phyloP scores from a whole-genome alignment of 2,888 invertebrate genomes.

The Thymelicus acteon region DNA sequence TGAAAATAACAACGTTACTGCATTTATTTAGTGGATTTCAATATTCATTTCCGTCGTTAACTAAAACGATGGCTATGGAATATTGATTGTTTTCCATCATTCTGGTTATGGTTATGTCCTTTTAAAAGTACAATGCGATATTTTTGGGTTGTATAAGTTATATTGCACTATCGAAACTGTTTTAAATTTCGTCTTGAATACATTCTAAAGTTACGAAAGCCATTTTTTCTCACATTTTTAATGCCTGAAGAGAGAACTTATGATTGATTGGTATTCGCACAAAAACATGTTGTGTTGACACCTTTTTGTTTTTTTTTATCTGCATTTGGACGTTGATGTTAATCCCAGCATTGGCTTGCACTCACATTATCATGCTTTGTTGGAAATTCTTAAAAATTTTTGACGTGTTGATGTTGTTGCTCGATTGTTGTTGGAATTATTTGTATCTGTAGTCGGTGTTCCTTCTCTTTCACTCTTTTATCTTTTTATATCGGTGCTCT shows the following conservation, averaged over 20 bases:
- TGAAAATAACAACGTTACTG: conserved; percentile 1
- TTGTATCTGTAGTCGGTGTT: conserved; percentile 79
- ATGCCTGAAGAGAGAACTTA: conserved; percentile 55
- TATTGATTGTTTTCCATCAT: neutral
- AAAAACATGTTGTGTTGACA: conserved; percentile 54
- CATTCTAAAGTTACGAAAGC: neutral
- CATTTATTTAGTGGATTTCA: neutral
- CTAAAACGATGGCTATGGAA: neutral
- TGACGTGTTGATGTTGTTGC: conserved; percentile 52
- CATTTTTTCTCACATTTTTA: conserved; percentile 24
- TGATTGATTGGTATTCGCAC: conserved; percentile 76
- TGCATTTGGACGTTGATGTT: conserved; percentile 58
- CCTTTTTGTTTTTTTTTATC: conserved; percentile 53
- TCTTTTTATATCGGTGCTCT: conserved; percentile 57
- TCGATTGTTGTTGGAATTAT: conserved; percentile 58
- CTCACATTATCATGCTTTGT: conserved; percentile 73
- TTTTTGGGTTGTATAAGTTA: no score
- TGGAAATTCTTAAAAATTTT: conserved; percentile 43
- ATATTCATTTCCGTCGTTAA: conserved; percentile 1
- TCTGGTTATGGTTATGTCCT: neutral
- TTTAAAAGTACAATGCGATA: neutral
- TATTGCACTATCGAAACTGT: neutral
- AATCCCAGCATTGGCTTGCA: conserved; percentile 78
- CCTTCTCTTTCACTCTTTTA: conserved; percentile 80
- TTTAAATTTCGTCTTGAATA: no score